Percentiles rank a stretch among this genome's conserved stretches.
Conservation (phyloP, 2,113 vertebrate species). For the Anoplopoma fimbria region DNA sequence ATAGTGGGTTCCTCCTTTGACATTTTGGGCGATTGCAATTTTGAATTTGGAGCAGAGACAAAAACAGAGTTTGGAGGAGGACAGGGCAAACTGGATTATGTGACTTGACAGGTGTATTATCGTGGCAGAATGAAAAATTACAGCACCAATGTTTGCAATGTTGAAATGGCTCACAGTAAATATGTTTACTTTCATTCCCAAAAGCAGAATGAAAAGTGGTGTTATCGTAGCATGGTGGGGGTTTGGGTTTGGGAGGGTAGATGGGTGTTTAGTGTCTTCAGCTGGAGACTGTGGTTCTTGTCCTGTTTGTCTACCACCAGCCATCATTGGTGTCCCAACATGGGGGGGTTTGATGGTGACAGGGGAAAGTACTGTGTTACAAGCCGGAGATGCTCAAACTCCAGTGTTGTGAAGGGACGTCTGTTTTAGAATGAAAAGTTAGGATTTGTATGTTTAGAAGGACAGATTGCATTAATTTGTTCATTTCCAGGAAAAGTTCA, state of each 20-base stretch:
- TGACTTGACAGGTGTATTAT: not conserved
- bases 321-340: not conserved
- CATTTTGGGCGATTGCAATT: not conserved
- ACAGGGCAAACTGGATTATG: slow-evolving; percentile 3
- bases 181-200: not conserved
- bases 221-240: not conserved
- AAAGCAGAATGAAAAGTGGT: not conserved
- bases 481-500: not conserved
- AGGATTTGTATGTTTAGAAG: not conserved
- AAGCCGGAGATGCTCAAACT: not conserved
- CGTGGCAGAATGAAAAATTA: not conserved
- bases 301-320: not conserved
- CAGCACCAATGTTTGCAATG: not conserved
- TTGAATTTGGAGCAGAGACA: not conserved
- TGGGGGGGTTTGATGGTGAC: not conserved
- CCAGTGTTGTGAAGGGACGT: not conserved
- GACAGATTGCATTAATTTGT: not conserved
- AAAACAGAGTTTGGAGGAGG: not conserved
- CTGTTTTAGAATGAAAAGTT: not conserved
- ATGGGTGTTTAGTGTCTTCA: too few species aligned
- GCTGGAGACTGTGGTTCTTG: not conserved
- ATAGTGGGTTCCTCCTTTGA: not conserved
- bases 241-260: too few species aligned
- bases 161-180: not conserved
- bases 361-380: not conserved